Percentiles rank a stretch among this genome's conserved stretches.
Conservation (phyloP, 2,113 vertebrate species). For the Hypomesus transpacificus region DNA sequence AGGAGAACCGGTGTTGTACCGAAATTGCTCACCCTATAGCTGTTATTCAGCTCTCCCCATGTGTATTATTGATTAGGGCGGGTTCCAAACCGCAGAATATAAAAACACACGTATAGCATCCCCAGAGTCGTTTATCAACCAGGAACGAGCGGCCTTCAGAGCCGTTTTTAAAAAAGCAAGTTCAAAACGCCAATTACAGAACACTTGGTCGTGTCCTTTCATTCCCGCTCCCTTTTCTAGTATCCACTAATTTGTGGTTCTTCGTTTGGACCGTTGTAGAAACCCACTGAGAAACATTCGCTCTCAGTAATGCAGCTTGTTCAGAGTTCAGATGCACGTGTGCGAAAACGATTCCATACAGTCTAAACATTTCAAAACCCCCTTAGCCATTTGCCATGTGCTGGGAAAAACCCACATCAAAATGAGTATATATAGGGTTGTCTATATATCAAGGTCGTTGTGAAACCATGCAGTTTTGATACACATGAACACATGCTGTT, state of each 20-base stretch:
- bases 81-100: neutral
- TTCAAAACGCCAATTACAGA: conserved; percentile 34
- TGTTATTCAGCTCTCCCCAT: conserved; percentile 21
- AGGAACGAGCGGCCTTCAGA: conserved; percentile 18
- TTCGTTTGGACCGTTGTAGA: conserved; percentile 33
- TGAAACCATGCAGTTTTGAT: neutral
- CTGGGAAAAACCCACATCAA: neutral
- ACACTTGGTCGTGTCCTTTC: conserved; percentile 37
- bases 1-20: conserved; percentile 20
- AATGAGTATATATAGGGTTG: neutral
- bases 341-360: conserved; percentile 20
- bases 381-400: conserved; percentile 1
- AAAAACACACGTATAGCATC: conserved; percentile 3
- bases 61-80: conserved; percentile 10
- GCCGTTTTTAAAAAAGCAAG: conserved; percentile 40
- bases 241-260: conserved; percentile 54
- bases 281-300: conserved; percentile 14
- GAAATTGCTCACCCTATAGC: conserved; percentile 23
- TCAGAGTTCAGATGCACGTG: conserved; percentile 24
- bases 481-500: neutral
- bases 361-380: neutral
- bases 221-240: conserved; percentile 53
- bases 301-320: conserved; percentile 20
- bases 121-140: conserved; percentile 36
- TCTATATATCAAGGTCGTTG: neutral